Conservation (phyloP, 2,888 invertebrate genomes). For the Lumbricus terrestris region DNA sequence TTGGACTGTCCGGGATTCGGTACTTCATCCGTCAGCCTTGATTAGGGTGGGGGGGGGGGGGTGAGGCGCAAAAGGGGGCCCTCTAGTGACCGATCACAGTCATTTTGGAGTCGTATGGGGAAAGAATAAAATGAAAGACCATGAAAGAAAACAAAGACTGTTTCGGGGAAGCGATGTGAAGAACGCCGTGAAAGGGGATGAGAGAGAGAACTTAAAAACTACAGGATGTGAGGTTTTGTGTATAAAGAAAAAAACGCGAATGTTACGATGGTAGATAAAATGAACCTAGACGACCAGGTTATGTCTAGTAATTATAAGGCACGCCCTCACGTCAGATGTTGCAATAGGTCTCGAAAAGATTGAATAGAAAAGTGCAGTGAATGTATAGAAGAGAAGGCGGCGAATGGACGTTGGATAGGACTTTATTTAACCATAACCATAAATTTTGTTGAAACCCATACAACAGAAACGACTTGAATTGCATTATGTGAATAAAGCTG, state of each 20-base stretch:
- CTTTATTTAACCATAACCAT: no score
- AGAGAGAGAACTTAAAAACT: background rate
- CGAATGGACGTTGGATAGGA: background rate
- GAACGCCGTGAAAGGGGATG: background rate
- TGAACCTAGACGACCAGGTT: background rate
- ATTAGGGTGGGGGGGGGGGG: no score
- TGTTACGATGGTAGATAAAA: background rate
- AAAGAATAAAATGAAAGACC: background rate
- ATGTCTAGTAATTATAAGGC: no score
- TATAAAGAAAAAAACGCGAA: background rate
- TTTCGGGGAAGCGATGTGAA: background rate
- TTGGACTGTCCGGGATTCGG: background rate
- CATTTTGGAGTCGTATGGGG: background rate
- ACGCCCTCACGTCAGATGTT: no score
- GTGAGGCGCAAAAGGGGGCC: background rate
- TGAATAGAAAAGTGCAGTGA: background rate
- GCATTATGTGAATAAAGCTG: background rate
- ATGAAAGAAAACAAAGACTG: background rate
- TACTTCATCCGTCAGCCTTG: background rate
- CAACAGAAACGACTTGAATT: background rate
- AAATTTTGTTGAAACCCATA: no score
- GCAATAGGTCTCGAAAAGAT: background rate
- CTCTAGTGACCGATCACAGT: background rate
- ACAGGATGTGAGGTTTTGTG: background rate
- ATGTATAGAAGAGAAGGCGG: no score